Evolutionary conservation across 2,888 invertebrate species (phyloP), one percentile per base, ranked within the genome.

Genomic region (Lasius fuliginosus): DNA sequence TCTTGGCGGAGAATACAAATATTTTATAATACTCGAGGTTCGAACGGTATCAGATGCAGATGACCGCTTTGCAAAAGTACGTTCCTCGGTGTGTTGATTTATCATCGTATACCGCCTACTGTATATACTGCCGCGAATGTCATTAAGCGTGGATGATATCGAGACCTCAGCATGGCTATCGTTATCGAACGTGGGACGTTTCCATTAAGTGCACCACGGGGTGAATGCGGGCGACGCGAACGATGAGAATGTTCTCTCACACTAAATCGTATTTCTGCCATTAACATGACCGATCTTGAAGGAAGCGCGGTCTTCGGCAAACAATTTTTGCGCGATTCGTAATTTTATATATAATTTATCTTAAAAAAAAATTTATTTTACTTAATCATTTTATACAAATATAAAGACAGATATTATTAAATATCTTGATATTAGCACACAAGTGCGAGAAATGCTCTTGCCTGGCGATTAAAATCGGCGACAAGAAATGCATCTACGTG

Each of bases 101-200:
- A 88, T 86, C 83, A 86, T 82, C 71, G 84, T 71, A 79, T 86
- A n/a, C 79, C 60, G 81, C 68, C 64, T 68, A 68, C 58, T 46
- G 71, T 67, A 86, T 77, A 68, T 81, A 68, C 33, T 65, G 30
- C 40, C 67, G 64, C 86, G 64, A 84, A 76, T 88, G 86, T 88
- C 88, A 88, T 88, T 86, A 88, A 77, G 42, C 86, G 82, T 33
- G 79, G 42, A 88, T 82, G 84, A 79, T 88, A 88, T 88, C 83
- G 81, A 84, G 82, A 67, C 40, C 56, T 68, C 65, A 62, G 27
- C 64, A 53, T 79, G 68, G 74, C 81, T 60, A 84, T 64, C 74
- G 82, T 60, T 71, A 42, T 46, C 62, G 60, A 67, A 36, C 36
- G 46, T 60, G 42, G 56, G 36, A 82, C 64, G 60, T 83, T 83